A percentile compares a stretch with the other conserved stretches of the same genome.
Conservation (phyloP, 2,888 invertebrate species). For the Daptonema setosum region DNA sequence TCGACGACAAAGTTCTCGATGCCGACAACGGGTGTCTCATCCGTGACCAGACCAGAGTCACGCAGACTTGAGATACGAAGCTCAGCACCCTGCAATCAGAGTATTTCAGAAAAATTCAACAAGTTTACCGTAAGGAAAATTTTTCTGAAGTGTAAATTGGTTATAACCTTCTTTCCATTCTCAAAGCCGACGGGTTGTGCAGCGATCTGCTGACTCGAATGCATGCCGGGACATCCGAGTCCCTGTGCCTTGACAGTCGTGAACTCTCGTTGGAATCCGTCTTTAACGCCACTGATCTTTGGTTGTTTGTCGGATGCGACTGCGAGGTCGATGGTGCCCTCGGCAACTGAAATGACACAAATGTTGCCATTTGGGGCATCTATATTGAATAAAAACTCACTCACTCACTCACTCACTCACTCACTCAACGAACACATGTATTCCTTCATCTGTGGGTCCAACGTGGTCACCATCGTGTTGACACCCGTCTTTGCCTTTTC, state of each 20-base stretch:
- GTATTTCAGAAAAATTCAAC: background rate
- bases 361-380: no score
- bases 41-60: slow-evolving; percentile 38
- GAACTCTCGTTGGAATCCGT: slow-evolving; percentile 35
- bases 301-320: slow-evolving; percentile 55
- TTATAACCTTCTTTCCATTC: slow-evolving; percentile 40
- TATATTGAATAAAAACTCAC: no score
- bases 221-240: slow-evolving; percentile 28
- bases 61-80: slow-evolving; percentile 45
- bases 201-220: slow-evolving; percentile 42
- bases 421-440: slow-evolving; percentile 46
- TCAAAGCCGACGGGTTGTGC: slow-evolving; percentile 56
- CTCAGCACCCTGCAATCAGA: slow-evolving; percentile 38
- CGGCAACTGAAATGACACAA: slow-evolving; percentile 44
- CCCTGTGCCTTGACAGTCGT: slow-evolving; percentile 28
- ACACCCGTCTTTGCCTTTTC: slow-evolving; percentile 40
- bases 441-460: slow-evolving; percentile 72
- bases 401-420: no score
- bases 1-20: slow-evolving; percentile 54
- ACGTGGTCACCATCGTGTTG: slow-evolving; percentile 60
- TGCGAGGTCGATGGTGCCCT: slow-evolving; percentile 51
- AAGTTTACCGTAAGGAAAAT: background rate
- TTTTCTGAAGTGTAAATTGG: background rate
- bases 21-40: slow-evolving; percentile 47
- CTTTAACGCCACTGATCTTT: slow-evolving; percentile 51